These are phyloP conservation scores for Tupaia chinensis DNA, from an alignment of 2,113 vertebrate genomes.

Conservation along the genomic window DNA sequence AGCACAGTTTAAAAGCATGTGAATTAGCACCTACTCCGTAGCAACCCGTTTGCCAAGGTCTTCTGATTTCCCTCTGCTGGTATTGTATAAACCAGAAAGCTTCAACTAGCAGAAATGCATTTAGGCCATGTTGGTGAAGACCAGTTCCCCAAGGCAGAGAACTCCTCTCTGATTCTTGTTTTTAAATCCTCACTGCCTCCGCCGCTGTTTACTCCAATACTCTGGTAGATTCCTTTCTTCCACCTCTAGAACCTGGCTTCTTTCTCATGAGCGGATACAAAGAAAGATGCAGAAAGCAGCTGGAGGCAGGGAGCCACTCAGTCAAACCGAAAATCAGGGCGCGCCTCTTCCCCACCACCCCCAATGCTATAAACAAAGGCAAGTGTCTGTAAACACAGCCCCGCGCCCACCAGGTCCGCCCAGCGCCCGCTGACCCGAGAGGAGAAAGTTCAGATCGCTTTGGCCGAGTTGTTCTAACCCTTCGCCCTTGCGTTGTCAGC, in stretches of 20 bases:
- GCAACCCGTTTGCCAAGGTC: background rate
- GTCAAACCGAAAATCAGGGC: conserved; percentile 68
- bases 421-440: conserved; percentile 85
- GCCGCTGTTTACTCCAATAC: background rate
- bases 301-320: background rate
- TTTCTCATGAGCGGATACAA: background rate
- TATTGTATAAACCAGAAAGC: conserved; percentile 19
- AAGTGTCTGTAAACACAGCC: conserved; percentile 88
- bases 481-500: conserved; percentile 85
- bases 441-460: conserved; percentile 88
- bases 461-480: conserved; percentile 90
- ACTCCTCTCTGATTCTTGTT: background rate
- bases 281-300: background rate
- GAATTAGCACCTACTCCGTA: background rate
- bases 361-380: conserved; percentile 86
- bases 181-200: background rate
- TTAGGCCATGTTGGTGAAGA: background rate
- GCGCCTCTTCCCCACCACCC: conserved; percentile 39
- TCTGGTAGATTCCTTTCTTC: background rate
- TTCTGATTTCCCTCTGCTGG: background rate
- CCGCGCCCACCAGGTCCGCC: conserved; percentile 65
- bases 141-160: no score
- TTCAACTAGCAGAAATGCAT: background rate
- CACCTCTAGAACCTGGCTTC: background rate
- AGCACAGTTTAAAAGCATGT: background rate